A percentile compares a stretch with the other conserved stretches of the same genome.
Conservation (phyloP, 1,140 invertebrate genomes). For the Helicoverpa zea region DNA sequence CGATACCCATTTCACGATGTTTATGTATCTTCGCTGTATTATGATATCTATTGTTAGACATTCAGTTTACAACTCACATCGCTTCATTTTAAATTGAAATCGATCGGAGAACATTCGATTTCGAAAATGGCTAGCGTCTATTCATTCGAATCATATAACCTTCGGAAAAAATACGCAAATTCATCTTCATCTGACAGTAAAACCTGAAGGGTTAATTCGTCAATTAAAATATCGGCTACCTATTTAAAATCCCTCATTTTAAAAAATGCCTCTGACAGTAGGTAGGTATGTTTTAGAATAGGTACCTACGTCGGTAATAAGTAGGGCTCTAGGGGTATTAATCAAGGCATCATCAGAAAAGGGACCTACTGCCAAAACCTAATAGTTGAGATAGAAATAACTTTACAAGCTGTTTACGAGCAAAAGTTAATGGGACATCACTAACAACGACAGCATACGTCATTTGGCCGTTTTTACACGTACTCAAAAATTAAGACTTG, state of each 20-base stretch:
- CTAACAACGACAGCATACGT: background rate
- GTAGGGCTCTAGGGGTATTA: too few species aligned
- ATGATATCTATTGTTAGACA: constrained; percentile 35
- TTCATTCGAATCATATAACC: too few species aligned
- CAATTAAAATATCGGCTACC: too few species aligned
- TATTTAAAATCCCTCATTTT: too few species aligned
- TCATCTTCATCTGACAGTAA: too few species aligned
- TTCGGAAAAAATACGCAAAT: too few species aligned
- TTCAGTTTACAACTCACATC: constrained; percentile 20
- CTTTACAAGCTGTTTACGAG: constrained; percentile 15
- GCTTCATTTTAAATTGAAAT: constrained; percentile 3
- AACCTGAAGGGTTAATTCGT: too few species aligned
- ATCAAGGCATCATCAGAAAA: too few species aligned
- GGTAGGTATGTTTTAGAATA: too few species aligned
- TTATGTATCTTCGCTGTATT: constrained; percentile 22
- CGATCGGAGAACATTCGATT: background rate
- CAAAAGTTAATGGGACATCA: background rate
- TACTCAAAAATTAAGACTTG: background rate
- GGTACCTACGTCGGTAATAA: too few species aligned
- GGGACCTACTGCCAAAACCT: background rate
- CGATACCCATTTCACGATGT: constrained; percentile 21
- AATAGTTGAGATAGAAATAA: background rate
- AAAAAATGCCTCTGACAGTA: too few species aligned
- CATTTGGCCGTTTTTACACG: background rate
- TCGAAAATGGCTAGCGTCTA: background rate